Conservation (phyloP, 1,140 invertebrate genomes). For the Saccostrea cuccullata region DNA sequence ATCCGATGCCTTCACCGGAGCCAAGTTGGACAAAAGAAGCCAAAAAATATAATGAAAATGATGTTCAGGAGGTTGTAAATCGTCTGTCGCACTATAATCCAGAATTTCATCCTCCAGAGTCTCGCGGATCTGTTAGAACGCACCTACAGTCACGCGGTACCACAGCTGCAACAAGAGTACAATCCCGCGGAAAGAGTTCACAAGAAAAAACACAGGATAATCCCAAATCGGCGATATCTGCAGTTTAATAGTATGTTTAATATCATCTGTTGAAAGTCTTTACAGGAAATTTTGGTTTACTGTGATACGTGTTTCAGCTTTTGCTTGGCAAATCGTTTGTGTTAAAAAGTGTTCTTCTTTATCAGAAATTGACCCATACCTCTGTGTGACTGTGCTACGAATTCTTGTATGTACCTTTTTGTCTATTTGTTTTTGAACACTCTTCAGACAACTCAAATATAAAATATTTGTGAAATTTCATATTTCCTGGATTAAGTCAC, state of each 20-base stretch:
- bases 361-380: background rate
- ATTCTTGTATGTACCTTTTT: no score
- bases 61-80: conserved; percentile 1
- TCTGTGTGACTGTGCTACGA: no score
- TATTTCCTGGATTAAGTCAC: no score
- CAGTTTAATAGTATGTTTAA: background rate
- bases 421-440: no score
- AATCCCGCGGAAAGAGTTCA: background rate
- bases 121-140: conserved; percentile 9
- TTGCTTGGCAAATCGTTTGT: background rate
- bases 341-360: background rate
- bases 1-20: background rate
- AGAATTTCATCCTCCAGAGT: conserved; percentile 4
- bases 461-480: no score
- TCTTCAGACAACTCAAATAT: no score
- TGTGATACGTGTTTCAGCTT: background rate
- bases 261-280: background rate
- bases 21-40: background rate
- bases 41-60: conserved; percentile 1
- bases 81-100: conserved; percentile 19
- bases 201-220: background rate
- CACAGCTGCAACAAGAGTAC: background rate
- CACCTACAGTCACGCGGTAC: conserved; percentile 19
- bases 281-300: background rate
- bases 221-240: background rate